These are phyloP conservation scores for Acomys russatus DNA, from an alignment of 2,797 vertebrate genomes.

Conservation along the genomic window DNA sequence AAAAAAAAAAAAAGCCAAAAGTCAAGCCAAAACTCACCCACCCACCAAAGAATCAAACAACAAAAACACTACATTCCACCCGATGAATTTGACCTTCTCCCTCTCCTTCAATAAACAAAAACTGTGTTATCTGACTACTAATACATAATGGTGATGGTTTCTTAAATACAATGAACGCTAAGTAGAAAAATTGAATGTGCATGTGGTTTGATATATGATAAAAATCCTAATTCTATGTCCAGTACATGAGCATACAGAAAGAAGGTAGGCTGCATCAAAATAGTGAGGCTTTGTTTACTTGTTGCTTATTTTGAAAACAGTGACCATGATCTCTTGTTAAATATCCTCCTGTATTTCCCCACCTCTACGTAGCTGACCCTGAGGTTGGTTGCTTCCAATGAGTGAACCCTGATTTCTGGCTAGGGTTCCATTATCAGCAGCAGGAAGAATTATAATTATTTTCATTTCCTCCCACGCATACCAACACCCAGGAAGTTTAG, in stretches of 20 bases:
- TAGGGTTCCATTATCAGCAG: slow-evolving; percentile 58
- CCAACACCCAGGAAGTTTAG: slow-evolving; percentile 6
- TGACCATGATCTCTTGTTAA: slow-evolving; percentile 75
- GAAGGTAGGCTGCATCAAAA: slow-evolving; percentile 14
- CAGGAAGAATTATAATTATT: slow-evolving; percentile 67
- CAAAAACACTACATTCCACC: neutral
- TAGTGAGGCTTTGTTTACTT: slow-evolving; percentile 70
- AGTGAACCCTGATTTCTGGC: slow-evolving; percentile 69
- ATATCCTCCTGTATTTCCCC: slow-evolving; percentile 78
- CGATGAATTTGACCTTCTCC: neutral
- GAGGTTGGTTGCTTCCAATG: slow-evolving; percentile 79
- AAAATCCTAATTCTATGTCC: slow-evolving; percentile 60
- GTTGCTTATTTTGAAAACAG: slow-evolving; percentile 81
- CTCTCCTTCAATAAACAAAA: slow-evolving; percentile 72
- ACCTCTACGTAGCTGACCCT: slow-evolving; percentile 82
- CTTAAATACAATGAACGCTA: slow-evolving; percentile 72
- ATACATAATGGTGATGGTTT: slow-evolving; percentile 74
- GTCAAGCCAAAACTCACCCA: neutral
- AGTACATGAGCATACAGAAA: slow-evolving; percentile 54
- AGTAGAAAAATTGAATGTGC: slow-evolving; percentile 64
- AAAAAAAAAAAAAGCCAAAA: neutral
- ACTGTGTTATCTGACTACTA: slow-evolving; percentile 44
- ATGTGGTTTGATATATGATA: slow-evolving; percentile 46
- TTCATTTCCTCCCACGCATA: slow-evolving; percentile 51
- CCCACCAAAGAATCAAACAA: neutral